A percentile compares a stretch with the other conserved stretches of the same genome.
Conservation (phyloP, 2,888 invertebrate species). For the Acrocyrtus sp. region DNA sequence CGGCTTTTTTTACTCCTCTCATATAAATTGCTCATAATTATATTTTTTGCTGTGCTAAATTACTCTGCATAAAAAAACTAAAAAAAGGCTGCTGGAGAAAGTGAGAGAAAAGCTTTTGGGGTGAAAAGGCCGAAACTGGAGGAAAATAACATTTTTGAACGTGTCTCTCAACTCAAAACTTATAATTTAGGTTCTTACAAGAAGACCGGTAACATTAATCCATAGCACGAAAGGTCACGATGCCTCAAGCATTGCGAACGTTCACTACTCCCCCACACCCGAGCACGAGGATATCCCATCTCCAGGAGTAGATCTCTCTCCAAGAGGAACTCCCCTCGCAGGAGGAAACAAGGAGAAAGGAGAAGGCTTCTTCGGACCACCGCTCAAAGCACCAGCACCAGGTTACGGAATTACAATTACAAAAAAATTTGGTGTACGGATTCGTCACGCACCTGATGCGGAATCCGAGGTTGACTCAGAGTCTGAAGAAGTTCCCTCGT, state of each 20-base stretch:
- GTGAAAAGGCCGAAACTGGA: conserved; percentile 1
- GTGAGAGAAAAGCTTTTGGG: neutral
- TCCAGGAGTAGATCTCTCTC: conserved; percentile 59
- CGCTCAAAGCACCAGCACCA: conserved; percentile 57
- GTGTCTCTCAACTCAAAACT: conserved; percentile 4
- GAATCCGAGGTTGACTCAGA: conserved; percentile 29
- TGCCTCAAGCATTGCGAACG: conserved; percentile 59
- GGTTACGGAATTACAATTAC: conserved; percentile 60
- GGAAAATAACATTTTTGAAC: neutral
- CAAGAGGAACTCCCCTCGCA: conserved; percentile 49
- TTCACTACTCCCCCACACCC: conserved; percentile 60
- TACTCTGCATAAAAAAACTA: neutral
- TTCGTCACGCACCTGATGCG: conserved; percentile 46
- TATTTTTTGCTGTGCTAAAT: neutral
- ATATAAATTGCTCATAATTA: neutral
- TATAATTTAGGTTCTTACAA: conserved; percentile 53
- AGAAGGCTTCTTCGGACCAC: conserved; percentile 49
- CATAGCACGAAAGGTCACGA: conserved; percentile 62
- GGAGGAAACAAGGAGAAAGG: conserved; percentile 21
- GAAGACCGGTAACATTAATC: conserved; percentile 60
- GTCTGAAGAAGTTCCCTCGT: conserved; percentile 25
- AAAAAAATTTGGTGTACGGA: conserved; percentile 58
- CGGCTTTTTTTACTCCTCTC: too few relatives aligned
- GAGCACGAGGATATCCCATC: conserved; percentile 57
- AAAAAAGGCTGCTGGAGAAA: neutral